Conservation (phyloP, 2,113 vertebrate species). For the Pelobates fuscus region DNA sequence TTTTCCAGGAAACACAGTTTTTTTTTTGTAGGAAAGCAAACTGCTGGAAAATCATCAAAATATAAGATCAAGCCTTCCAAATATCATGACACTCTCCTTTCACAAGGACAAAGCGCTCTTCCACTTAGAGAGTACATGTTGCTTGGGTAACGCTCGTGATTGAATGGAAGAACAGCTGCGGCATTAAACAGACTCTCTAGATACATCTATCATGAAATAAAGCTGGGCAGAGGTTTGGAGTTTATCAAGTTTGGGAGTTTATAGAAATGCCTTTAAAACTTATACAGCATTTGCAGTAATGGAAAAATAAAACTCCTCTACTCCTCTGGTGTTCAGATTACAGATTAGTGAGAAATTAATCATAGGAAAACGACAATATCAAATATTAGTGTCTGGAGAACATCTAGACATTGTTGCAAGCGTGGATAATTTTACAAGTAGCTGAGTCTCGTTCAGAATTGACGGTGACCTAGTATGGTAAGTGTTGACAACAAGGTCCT, state of each 20-base stretch:
- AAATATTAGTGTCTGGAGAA: background rate
- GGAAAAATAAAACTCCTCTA: background rate
- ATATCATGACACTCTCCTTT: too few relatives aligned
- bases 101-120: too few relatives aligned
- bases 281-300: background rate
- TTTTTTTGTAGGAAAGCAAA: too few relatives aligned
- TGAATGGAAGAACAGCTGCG: background rate
- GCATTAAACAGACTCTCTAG: too few relatives aligned
- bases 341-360: background rate
- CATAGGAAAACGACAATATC: background rate
- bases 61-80: too few relatives aligned
- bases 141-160: background rate
- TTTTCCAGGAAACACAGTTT: too few relatives aligned
- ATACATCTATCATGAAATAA: background rate
- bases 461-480: background rate
- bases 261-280: background rate
- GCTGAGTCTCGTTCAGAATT: background rate
- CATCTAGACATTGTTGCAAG: background rate
- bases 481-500: constrained; percentile 24
- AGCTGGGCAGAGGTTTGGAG: background rate
- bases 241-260: background rate
- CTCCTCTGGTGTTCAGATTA: too few relatives aligned
- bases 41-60: too few relatives aligned
- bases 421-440: background rate
- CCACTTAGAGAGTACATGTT: background rate